These are phyloP conservation scores for Micromys minutus DNA, from an alignment of 2,113 vertebrate species.

Conservation along the genomic window DNA sequence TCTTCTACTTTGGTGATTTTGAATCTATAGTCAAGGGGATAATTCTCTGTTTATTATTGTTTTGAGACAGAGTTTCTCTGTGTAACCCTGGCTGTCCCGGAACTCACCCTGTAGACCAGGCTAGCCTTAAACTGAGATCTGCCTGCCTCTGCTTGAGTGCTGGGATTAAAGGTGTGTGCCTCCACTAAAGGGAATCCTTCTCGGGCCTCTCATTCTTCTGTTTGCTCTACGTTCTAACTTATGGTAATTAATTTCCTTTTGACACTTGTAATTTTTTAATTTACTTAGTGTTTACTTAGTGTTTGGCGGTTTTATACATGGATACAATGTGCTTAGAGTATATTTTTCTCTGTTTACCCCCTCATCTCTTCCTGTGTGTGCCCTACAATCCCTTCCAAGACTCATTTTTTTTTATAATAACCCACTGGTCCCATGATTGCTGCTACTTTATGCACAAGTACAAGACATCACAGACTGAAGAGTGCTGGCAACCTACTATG, in stretches of 20 bases:
- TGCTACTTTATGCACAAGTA: not conserved
- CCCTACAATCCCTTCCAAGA: not conserved
- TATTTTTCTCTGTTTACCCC: not conserved
- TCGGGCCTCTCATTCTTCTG: not conserved
- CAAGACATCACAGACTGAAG: too few species aligned
- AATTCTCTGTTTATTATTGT: not conserved
- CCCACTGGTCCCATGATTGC: too few species aligned
- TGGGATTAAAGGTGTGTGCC: not conserved
- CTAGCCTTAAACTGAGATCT: not conserved
- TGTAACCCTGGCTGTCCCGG: not conserved
- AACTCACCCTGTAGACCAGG: not conserved
- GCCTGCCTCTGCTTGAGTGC: not conserved
- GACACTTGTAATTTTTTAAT: not conserved
- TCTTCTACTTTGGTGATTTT: slow-evolving; percentile 17
- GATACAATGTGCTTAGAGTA: not conserved
- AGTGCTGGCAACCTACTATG: not conserved
- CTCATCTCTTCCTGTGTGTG: not conserved
- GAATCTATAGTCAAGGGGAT: not conserved
- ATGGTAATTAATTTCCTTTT: not conserved
- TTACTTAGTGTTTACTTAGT: not conserved
- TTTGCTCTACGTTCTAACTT: not conserved
- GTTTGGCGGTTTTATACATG: not conserved
- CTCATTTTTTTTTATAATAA: not conserved
- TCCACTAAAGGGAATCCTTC: not conserved
- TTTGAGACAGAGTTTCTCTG: not conserved